phyloP scores from a whole-genome alignment of 2,797 vertebrate genomes.

The Crotalus adamanteus region DNA sequence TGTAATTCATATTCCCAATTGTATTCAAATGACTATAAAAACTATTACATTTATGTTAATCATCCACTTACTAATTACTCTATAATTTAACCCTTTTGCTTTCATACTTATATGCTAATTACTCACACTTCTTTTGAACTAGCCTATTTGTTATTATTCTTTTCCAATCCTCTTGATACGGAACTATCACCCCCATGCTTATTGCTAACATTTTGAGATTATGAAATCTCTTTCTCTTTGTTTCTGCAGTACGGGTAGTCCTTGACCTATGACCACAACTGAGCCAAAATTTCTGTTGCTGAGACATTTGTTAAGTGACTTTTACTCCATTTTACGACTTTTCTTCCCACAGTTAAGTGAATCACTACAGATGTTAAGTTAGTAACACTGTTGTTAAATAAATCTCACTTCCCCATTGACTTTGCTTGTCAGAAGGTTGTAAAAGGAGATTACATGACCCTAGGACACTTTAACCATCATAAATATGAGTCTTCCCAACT shows the following conservation, averaged over 20 bases:
- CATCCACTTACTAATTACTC: constrained; percentile 55
- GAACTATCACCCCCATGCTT: constrained; percentile 58
- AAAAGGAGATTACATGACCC: background rate
- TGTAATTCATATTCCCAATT: constrained; percentile 52
- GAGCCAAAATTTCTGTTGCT: background rate
- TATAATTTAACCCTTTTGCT: constrained; percentile 57
- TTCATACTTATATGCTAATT: constrained; percentile 63
- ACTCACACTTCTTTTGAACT: constrained; percentile 55
- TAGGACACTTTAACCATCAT: background rate
- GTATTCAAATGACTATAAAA: constrained; percentile 60
- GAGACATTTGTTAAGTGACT: background rate
- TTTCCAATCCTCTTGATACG: constrained; percentile 61
- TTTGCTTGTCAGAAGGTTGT: background rate
- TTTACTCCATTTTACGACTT: background rate
- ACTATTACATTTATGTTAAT: constrained; percentile 60
- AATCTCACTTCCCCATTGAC: background rate
- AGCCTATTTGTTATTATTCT: constrained; percentile 61
- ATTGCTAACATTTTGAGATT: constrained; percentile 48
- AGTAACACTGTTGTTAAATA: background rate
- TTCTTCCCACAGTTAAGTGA: background rate
- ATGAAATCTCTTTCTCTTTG: constrained; percentile 52
- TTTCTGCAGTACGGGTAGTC: background rate
- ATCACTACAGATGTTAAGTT: background rate
- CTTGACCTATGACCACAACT: background rate
- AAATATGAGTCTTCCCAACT: background rate